These are phyloP conservation scores for Cyprinus carpio DNA, from an alignment of 2,113 vertebrate species.

Conservation along the genomic window DNA sequence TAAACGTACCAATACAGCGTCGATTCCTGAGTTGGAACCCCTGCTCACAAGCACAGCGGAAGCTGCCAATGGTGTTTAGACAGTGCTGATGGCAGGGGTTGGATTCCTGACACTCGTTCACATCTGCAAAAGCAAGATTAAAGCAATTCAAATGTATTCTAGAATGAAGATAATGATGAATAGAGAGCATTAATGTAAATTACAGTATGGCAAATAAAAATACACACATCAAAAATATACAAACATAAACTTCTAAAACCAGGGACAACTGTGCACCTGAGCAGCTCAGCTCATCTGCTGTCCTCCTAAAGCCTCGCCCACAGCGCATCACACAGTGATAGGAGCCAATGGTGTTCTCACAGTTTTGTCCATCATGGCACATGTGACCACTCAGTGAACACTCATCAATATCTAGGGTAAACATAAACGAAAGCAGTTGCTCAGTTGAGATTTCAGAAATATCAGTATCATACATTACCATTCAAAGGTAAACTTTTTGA, in stretches of 20 bases:
- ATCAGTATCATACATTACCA: too few species aligned
- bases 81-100: conserved; percentile 90
- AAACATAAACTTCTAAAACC: not conserved
- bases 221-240: not conserved
- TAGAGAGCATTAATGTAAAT: not conserved
- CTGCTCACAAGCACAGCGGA: conserved; percentile 91
- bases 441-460: too few species aligned
- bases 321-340: conserved; percentile 87
- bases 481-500: too few species aligned
- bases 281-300: conserved; percentile 84
- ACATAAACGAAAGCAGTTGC: too few species aligned
- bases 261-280: conserved; percentile 74
- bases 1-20: conserved; percentile 86
- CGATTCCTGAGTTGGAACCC: conserved; percentile 91
- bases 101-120: conserved; percentile 94
- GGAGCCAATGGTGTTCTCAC: conserved; percentile 88
- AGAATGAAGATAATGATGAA: not conserved
- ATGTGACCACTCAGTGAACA: too few species aligned
- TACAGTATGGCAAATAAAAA: not conserved
- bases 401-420: too few species aligned
- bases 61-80: conserved; percentile 92
- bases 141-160: not conserved
- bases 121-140: conserved; percentile 72
- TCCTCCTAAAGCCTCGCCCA: conserved; percentile 83
- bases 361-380: conserved; percentile 63